A percentile compares a stretch with the other conserved stretches of the same genome.
Conservation (phyloP, 2,797 vertebrate species). For the Orientallactaga sibirica region DNA sequence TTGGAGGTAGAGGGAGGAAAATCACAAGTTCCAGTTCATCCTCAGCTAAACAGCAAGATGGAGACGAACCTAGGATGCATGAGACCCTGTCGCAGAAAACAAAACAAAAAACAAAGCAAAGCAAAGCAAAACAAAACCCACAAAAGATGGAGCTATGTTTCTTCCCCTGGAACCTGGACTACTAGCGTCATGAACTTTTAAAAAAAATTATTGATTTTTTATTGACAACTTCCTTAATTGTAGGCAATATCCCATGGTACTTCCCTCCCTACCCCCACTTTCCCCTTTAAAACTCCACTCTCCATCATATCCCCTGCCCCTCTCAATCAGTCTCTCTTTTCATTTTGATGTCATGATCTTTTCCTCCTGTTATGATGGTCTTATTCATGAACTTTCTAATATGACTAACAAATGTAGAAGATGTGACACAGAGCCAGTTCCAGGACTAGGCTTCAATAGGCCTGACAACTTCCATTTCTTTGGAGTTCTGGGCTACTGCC, state of each 20-base stretch:
- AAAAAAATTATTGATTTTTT: too few relatives aligned
- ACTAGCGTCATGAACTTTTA: slow-evolving; percentile 8
- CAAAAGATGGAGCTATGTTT: slow-evolving; percentile 31
- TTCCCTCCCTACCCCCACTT: too few relatives aligned
- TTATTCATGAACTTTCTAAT: not conserved
- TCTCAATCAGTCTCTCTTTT: too few relatives aligned
- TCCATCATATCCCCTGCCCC: too few relatives aligned
- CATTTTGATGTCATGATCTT: too few relatives aligned
- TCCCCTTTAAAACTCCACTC: too few relatives aligned
- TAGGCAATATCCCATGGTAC: too few relatives aligned
- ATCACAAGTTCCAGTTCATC: not conserved
- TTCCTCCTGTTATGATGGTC: not conserved
- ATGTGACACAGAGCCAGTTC: not conserved
- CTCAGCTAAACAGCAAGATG: not conserved
- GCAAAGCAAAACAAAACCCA: not conserved
- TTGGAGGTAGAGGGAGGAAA: not conserved
- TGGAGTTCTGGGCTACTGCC: not conserved
- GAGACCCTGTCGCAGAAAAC: not conserved
- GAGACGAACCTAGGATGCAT: not conserved
- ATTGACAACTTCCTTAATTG: too few relatives aligned
- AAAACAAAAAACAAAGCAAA: not conserved
- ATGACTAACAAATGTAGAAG: slow-evolving; percentile 23
- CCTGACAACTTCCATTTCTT: slow-evolving; percentile 29
- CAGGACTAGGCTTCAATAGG: not conserved
- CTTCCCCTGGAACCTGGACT: slow-evolving; percentile 1